Evolutionary conservation across 2,113 vertebrate genomes (phyloP).

Genomic region (Neolamprologus sp.): DNA sequence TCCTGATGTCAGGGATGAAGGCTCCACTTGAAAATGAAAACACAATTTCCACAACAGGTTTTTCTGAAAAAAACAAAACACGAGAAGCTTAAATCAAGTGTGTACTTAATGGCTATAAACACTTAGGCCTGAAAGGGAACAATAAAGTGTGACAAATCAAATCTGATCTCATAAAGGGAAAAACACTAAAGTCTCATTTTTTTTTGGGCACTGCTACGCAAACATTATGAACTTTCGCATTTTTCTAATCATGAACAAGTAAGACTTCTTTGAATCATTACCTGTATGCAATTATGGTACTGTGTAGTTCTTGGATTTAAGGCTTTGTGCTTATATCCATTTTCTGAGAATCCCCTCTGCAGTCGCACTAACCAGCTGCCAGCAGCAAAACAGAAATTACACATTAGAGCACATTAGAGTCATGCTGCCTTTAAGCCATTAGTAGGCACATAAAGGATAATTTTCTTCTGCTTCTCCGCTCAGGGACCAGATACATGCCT

Average conservation of each 20-base stretch:
- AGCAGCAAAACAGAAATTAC: slow-evolving; percentile 1
- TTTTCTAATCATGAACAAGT: neutral
- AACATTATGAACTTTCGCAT: neutral
- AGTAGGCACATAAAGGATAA: slow-evolving; percentile 36
- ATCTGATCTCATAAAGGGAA: neutral
- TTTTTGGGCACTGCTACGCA: neutral
- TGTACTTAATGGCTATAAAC: neutral
- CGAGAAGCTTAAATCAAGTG: neutral
- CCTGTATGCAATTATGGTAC: neutral
- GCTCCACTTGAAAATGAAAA: neutral
- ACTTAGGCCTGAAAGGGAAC: neutral
- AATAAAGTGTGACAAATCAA: neutral
- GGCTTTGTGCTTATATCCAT: neutral
- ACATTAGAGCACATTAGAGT: slow-evolving; percentile 37
- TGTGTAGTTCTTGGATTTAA: neutral
- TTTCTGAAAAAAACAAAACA: neutral
- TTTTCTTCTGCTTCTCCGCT: slow-evolving; percentile 22
- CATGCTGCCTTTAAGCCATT: slow-evolving; percentile 45
- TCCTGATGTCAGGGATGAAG: neutral
- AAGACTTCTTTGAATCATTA: neutral
- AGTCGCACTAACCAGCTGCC: neutral
- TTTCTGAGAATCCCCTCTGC: neutral
- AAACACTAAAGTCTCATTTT: neutral
- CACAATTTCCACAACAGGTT: neutral
- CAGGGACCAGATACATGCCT: slow-evolving; percentile 42